Conservation (phyloP, 2,888 invertebrate genomes). For the Nephrotoma flavescens region DNA sequence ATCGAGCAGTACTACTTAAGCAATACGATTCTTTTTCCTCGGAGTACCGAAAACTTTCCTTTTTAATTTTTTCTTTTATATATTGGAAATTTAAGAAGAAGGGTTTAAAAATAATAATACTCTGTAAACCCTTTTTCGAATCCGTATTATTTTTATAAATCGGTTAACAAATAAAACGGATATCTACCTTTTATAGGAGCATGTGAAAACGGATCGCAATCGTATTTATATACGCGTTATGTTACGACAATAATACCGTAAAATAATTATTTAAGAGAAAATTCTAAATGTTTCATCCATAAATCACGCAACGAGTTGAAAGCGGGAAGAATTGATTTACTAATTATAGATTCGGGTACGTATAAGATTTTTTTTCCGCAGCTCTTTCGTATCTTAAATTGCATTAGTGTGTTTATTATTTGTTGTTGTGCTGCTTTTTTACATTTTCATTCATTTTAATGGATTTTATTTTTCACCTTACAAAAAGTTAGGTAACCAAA, state of each 20-base stretch:
- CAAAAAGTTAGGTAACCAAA: background rate
- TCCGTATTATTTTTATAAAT: background rate
- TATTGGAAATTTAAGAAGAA: background rate
- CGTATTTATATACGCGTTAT: background rate
- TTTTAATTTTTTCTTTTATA: background rate
- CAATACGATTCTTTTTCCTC: background rate
- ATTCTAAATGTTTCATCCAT: background rate
- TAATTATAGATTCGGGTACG: background rate
- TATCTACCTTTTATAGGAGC: background rate
- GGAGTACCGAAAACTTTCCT: background rate
- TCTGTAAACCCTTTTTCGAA: background rate
- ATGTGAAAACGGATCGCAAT: background rate
- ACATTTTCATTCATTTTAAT: background rate
- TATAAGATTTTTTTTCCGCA: background rate
- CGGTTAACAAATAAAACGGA: background rate
- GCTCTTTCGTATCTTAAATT: background rate
- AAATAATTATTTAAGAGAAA: background rate
- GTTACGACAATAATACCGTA: background rate
- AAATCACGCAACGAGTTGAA: background rate
- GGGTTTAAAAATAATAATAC: background rate
- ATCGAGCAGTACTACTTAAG: background rate
- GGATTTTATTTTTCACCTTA: background rate
- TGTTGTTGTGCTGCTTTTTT: background rate
- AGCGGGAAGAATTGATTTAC: background rate
- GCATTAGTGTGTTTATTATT: background rate